phyloP scores from a whole-genome alignment of 2,888 invertebrate genomes.

The Terebella lapidaria region DNA sequence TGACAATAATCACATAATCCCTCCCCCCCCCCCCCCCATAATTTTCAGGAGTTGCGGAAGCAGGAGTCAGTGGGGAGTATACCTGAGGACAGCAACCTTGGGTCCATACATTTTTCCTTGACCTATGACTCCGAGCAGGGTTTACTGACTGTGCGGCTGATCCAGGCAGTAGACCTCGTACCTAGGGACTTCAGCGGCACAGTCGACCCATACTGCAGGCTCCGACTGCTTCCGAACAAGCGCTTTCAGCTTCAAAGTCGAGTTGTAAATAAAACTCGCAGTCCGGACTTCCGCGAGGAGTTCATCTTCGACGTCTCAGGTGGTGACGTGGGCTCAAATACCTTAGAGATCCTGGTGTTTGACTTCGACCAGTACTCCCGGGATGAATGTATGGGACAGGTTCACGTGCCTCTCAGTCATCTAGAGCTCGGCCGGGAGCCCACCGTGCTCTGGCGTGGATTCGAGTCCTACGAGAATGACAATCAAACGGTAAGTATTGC shows the following conservation, averaged over 20 bases:
- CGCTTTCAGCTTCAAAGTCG: constrained; percentile 63
- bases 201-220: constrained; percentile 65
- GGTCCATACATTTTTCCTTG: constrained; percentile 63
- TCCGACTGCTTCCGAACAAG: constrained; percentile 86
- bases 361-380: constrained; percentile 64
- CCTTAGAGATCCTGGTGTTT: constrained; percentile 63
- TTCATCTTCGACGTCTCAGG: constrained; percentile 62
- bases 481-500: constrained; percentile 8
- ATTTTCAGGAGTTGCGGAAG: background rate
- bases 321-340: constrained; percentile 29
- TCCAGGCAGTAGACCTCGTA: constrained; percentile 60
- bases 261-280: constrained; percentile 62
- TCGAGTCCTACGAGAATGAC: constrained; percentile 17
- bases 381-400: constrained; percentile 64
- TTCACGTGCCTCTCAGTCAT: constrained; percentile 59
- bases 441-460: constrained; percentile 19
- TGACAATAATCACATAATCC: background rate
- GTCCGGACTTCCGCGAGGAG: constrained; percentile 66
- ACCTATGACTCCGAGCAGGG: constrained; percentile 63
- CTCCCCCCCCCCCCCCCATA: background rate
- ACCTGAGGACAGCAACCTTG: constrained; percentile 57
- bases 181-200: constrained; percentile 42
- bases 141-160: constrained; percentile 62
- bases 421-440: constrained; percentile 50
- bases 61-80: background rate